These are phyloP conservation scores for Tetanocera ferruginea DNA, from an alignment of 2,888 invertebrate species.

Conservation along the genomic window DNA sequence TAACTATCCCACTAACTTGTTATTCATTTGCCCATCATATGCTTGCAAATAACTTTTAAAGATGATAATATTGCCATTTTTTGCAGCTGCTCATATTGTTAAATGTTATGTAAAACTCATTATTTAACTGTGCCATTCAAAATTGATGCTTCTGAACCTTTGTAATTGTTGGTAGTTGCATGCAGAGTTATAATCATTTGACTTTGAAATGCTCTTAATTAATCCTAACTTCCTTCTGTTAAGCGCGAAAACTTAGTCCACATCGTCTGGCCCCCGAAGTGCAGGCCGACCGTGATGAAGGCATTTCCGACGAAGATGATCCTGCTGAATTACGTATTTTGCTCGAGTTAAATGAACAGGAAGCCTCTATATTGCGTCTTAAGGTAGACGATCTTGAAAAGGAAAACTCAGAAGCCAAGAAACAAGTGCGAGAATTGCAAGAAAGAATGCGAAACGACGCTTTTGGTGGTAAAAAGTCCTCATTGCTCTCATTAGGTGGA, in stretches of 20 bases:
- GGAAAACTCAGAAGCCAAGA: slow-evolving; percentile 81
- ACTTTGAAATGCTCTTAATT: too few species aligned
- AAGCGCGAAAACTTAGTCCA: slow-evolving; percentile 80
- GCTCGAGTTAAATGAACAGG: slow-evolving; percentile 91
- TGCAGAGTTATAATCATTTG: not conserved
- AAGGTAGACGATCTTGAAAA: slow-evolving; percentile 88
- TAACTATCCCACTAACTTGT: not conserved
- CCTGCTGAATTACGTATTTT: slow-evolving; percentile 86
- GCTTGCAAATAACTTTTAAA: slow-evolving; percentile 40
- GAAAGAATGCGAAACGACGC: slow-evolving; percentile 73
- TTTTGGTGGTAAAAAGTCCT: slow-evolving; percentile 41
- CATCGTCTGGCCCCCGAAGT: slow-evolving; percentile 77
- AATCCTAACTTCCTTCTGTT: too few species aligned
- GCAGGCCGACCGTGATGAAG: slow-evolving; percentile 80
- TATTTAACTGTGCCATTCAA: not conserved
- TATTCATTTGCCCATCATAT: slow-evolving; percentile 29
- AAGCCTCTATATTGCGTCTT: slow-evolving; percentile 84
- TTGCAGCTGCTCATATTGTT: slow-evolving; percentile 70
- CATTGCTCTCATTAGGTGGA: slow-evolving; percentile 52
- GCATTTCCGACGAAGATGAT: slow-evolving; percentile 84
- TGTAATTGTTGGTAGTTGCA: not conserved
- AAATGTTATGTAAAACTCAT: slow-evolving; percentile 27
- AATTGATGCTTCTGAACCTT: not conserved
- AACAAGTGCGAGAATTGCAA: slow-evolving; percentile 82
- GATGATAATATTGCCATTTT: slow-evolving; percentile 69